Percentiles rank a stretch among this genome's conserved stretches.
Conservation (phyloP, 2,797 vertebrate genomes). For the Calcarius lapponicus region DNA sequence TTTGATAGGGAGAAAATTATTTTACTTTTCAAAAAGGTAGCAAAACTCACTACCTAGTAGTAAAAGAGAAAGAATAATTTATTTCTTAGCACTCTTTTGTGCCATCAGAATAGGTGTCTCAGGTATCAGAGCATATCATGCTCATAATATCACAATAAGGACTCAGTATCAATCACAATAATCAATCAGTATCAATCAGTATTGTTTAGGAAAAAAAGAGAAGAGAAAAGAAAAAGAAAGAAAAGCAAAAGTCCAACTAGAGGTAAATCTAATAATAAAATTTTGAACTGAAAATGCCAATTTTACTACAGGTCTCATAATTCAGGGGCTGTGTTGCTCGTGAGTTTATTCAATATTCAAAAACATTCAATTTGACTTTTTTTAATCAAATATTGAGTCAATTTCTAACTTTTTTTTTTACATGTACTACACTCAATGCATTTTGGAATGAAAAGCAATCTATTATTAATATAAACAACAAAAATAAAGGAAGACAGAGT, state of each 20-base stretch:
- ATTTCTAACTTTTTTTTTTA: neutral
- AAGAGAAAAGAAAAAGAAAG: neutral
- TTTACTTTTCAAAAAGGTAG: neutral
- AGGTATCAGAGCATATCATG: neutral
- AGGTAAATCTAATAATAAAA: neutral
- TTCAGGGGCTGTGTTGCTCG: neutral
- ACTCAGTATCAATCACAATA: neutral
- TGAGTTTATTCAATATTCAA: neutral
- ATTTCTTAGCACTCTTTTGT: neutral
- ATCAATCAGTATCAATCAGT: neutral
- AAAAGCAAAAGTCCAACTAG: neutral
- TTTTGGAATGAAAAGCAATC: neutral
- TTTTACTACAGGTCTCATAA: neutral
- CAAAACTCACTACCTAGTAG: neutral
- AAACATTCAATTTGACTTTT: neutral
- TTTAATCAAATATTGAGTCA: neutral
- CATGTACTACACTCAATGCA: neutral
- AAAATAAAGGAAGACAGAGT: neutral
- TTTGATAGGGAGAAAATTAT: neutral
- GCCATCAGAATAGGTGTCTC: neutral
- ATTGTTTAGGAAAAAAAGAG: neutral
- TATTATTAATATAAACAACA: neutral
- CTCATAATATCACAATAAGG: neutral
- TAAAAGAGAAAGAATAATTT: neutral
- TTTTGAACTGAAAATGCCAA: neutral